Base-by-base conservation (phyloP, 2,888 invertebrate genomes). In the Cerceris ruficornis region DNA sequence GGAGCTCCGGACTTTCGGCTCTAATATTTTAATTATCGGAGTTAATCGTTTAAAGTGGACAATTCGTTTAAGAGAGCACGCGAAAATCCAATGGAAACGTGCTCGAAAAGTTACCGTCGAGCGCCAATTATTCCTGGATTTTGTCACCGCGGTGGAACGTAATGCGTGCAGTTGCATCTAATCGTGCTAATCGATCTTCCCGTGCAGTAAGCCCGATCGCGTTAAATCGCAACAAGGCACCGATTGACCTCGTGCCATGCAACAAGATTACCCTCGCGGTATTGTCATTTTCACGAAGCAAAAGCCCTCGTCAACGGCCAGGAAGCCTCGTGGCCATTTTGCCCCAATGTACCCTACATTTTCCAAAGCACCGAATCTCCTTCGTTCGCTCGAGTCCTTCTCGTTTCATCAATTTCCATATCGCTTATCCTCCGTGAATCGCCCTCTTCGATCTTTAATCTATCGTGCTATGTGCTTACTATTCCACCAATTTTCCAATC, bases 191-290 rank as follows among this genome's bases (percentile, higher is more conserved):
- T 80, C 72, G 62, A 9, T 41, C 15, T 59, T 42, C 28, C 4
- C 43, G 55, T 39, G 28, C 64, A 42, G 60, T 75, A 81, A 75
- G 68, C 73, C 8, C 14, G 46, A 17, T 28, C 57, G 15, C 8
- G 59, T 70, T 70, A 65, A 49, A 42, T 68, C 39, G 64, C 15
- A 52, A 65, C 17, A 42, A 17, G 49, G 50, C 14, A 43, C 46
- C 42, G 59, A 74, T 69, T 69, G 66, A 58, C 54, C 46, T 62
- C 70, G 74, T 66, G 55, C 52, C 41, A 39, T 14, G 13, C 39
- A 77, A 81, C 66, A 15, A 67, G 62, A 57, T 81, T 81, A 77
- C 13, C 43, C 11, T 9, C 43, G 70, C 9, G 74, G 66, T 67
- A 77, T 69, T 68, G 59, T 69, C 55, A 80, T 76, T 73, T 65